These are phyloP conservation scores for Acrocephalus kingi DNA, from an alignment of 2,113 vertebrate genomes.

Conservation along the genomic window DNA sequence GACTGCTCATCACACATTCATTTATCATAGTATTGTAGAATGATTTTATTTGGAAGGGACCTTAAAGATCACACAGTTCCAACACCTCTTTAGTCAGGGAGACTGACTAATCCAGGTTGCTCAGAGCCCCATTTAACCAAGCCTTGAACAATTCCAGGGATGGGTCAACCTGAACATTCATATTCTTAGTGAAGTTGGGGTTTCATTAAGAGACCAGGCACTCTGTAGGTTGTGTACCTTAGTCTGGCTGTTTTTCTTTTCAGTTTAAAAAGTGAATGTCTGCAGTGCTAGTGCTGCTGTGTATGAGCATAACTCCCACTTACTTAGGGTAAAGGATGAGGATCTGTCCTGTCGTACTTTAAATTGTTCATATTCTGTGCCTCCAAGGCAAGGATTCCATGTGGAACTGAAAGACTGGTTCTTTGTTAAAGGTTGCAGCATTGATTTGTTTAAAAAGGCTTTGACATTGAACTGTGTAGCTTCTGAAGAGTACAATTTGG, in stretches of 20 bases:
- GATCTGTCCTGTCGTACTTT: not conserved
- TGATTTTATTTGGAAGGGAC: not conserved
- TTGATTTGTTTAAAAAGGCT: not conserved
- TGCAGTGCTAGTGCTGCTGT: not conserved
- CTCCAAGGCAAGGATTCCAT: not conserved
- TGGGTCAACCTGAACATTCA: not conserved
- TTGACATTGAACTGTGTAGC: not conserved
- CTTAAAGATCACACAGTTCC: not conserved
- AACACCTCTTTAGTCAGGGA: rapidly evolving
- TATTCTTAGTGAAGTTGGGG: not conserved
- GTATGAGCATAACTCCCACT: not conserved
- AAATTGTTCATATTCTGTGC: not conserved
- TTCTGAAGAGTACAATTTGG: not conserved
- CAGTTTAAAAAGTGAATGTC: not conserved
- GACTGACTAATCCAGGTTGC: not conserved
- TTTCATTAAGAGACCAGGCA: not conserved
- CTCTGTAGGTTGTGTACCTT: not conserved
- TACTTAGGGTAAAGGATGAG: not conserved
- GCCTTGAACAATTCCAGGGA: not conserved
- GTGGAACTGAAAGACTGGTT: not conserved
- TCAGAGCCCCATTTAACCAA: not conserved
- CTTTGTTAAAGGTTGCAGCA: not conserved
- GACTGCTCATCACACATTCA: not conserved
- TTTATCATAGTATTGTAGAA: not conserved
- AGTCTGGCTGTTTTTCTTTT: not conserved